Percentiles rank a stretch among this genome's conserved stretches.
Conservation (phyloP, 2,888 invertebrate genomes). For the Amitus sp. region DNA sequence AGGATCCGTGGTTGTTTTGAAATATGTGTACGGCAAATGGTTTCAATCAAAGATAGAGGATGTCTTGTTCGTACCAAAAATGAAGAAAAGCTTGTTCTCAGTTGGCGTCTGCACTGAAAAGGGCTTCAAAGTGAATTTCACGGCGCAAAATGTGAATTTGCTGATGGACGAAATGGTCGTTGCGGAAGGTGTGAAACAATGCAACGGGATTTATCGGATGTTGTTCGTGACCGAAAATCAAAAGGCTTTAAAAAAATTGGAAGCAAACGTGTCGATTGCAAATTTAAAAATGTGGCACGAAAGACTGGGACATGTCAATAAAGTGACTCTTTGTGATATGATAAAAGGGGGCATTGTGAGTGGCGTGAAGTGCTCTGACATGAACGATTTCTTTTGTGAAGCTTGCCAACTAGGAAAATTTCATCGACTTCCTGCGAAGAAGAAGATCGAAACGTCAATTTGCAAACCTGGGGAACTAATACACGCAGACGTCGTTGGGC, state of each 20-base stretch:
- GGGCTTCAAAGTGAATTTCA: constrained; percentile 6
- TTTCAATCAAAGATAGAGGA: constrained; percentile 1
- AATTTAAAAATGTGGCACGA: constrained; percentile 35
- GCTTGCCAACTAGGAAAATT: constrained; percentile 18
- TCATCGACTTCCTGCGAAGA: constrained; percentile 8
- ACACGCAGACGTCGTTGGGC: constrained; percentile 36
- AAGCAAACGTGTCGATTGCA: constrained; percentile 25
- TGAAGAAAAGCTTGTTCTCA: constrained; percentile 31
- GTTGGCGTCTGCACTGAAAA: constrained; percentile 16
- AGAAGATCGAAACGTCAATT: not conserved
- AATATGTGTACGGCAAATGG: constrained; percentile 1
- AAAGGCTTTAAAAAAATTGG: no score
- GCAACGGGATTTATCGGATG: not conserved
- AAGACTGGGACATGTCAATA: constrained; percentile 39
- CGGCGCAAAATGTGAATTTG: not conserved
- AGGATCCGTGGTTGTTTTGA: not conserved
- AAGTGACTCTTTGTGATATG: not conserved
- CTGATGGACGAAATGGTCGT: not conserved
- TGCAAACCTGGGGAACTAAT: not conserved
- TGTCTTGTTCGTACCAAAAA: constrained; percentile 18
- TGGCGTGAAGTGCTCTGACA: not conserved
- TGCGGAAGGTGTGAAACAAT: not conserved
- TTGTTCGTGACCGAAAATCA: no score
- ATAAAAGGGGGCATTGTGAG: not conserved
- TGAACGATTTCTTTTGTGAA: constrained; percentile 24